These are phyloP conservation scores for Montipora foliosa DNA, from an alignment of 64 coral and sea anemone species.

Conservation along the genomic window DNA sequence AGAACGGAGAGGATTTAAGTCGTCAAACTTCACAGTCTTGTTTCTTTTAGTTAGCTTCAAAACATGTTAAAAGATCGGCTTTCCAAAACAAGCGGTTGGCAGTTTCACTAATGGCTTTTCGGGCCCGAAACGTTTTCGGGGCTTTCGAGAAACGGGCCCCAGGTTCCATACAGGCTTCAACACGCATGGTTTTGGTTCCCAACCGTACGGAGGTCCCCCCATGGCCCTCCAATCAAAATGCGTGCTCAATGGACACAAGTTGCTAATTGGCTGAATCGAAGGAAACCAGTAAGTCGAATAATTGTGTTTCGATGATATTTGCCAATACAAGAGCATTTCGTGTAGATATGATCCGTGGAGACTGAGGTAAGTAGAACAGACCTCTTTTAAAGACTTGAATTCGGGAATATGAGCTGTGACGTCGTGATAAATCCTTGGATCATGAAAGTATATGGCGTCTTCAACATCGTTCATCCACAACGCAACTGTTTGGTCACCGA, in stretches of 20 bases:
- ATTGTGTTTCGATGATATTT: conserved; percentile 65
- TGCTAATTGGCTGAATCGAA: conserved; percentile 74
- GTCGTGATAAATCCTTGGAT: conserved; percentile 82
- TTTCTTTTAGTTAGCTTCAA: no score
- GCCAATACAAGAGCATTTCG: conserved; percentile 86
- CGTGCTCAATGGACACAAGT: conserved; percentile 81
- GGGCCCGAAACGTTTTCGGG: no score
- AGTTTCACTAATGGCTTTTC: no score
- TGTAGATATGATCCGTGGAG: conserved; percentile 90
- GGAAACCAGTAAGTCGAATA: conserved; percentile 73
- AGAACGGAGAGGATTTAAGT: no score
- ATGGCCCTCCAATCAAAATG: conserved; percentile 90
- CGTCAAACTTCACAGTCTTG: no score
- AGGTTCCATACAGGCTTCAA: conserved; percentile 79
- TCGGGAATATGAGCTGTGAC: conserved; percentile 74
- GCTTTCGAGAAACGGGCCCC: no score
- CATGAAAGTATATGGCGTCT: conserved; percentile 83
- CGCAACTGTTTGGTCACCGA: conserved; percentile 88
- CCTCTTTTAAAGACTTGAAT: conserved; percentile 65
- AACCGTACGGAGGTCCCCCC: conserved; percentile 77
- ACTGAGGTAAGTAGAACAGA: conserved; percentile 78
- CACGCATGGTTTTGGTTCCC: conserved; percentile 76
- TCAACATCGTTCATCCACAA: conserved; percentile 93
- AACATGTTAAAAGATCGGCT: no score
- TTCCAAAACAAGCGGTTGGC: no score